Base-by-base conservation (phyloP, 2,113 vertebrate genomes). In the Megaptera novaeangliae region DNA sequence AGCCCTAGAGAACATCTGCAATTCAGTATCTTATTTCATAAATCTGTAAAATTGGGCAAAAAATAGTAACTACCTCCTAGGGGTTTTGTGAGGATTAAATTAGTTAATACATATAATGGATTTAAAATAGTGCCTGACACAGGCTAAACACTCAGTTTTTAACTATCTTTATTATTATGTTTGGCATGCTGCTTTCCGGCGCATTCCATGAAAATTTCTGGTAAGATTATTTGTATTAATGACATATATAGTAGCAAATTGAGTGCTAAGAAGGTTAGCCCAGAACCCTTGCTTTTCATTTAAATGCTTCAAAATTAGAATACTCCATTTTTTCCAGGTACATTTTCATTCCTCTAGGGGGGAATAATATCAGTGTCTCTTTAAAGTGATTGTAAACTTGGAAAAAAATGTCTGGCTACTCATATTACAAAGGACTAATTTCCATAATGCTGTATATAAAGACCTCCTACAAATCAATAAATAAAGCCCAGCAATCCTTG, bases 271-370 rank as follows among this genome's bases (percentile, higher is more conserved):
- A 34, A 59, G 36, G 20, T 77, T 82, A 96, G 64, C 61, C 10
- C 39, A 31, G 34, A 71, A 68, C 25, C 61, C 44, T 81, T 68
- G 18, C n/a, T 92, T 91, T 94, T 95, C 63, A 86, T 74, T 94
- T 95, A 91, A 92, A 59, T 72, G 14, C 55, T 89, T 91, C 96
- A 96, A 81, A 78, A 41, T 91, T 93, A 75, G 66, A 96, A 78
- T 64, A 69, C 18, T 87, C 34, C 23, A 72, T 46, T 91, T 86
- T 29, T 82, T 59, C 41, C 82, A 68, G 61, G 36, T 91, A 92
- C 31, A 55, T 91, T 96, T 98, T 93, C 64, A 72, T 95, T 93
- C 44, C 78, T 91, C 25, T 75, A 59, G 29, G 21, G 39, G 14
- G 21, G 21, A 88, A 95, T 36, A 95, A 66, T n/a, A 78, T 61